These are phyloP conservation scores for Zele albiditarsus DNA, from an alignment of 2,888 invertebrate species.

Conservation along the genomic window DNA sequence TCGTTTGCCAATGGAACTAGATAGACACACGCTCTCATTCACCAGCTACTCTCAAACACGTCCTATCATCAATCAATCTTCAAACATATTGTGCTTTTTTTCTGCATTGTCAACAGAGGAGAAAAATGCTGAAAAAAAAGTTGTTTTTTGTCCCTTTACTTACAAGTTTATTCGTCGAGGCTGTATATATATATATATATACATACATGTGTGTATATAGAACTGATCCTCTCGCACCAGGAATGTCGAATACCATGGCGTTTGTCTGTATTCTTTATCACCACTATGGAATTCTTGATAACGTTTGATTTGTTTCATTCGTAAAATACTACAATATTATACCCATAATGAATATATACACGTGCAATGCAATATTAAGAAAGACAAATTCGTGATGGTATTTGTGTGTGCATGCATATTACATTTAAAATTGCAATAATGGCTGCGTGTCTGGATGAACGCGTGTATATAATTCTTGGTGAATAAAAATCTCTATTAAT, in stretches of 20 bases:
- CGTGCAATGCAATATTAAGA: conserved; percentile 19
- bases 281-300: conserved; percentile 71
- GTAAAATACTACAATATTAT: conserved; percentile 66
- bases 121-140: neutral
- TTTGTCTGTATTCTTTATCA: conserved; percentile 72
- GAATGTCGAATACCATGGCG: conserved; percentile 67
- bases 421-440: conserved; percentile 18
- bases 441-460: neutral
- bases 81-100: conserved; percentile 15
- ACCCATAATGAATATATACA: conserved; percentile 33
- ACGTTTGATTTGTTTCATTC: conserved; percentile 73
- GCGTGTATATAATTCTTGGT: neutral
- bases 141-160: conserved; percentile 11
- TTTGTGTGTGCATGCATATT: conserved; percentile 25
- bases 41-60: conserved; percentile 11
- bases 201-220: neutral
- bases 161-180: conserved; percentile 28
- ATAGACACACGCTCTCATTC: conserved; percentile 49
- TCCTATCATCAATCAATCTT: conserved; percentile 38
- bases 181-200: neutral
- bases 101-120: conserved; percentile 30
- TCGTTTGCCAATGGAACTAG: conserved; percentile 51
- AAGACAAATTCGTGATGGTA: conserved; percentile 34
- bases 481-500: conserved; percentile 27
- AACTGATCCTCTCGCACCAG: conserved; percentile 3